Conservation (phyloP, 2,113 vertebrate genomes). For the Solea senegalensis region DNA sequence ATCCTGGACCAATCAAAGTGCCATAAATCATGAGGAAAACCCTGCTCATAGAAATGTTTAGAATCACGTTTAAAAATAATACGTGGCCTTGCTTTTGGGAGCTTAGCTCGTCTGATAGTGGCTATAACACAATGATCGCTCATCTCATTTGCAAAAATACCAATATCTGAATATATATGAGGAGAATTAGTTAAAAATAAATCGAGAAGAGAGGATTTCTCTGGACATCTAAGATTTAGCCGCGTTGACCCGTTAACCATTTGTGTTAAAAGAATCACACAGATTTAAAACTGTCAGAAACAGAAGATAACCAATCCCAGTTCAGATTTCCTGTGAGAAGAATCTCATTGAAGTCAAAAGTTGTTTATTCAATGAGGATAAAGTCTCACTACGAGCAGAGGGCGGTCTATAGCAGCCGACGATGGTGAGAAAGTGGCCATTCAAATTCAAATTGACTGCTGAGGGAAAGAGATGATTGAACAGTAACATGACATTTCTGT, state of each 20-base stretch:
- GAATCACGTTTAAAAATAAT: too few relatives aligned
- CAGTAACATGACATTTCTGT: not conserved
- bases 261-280: too few relatives aligned
- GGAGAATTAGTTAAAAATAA: too few relatives aligned
- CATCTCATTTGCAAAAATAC: constrained; percentile 1
- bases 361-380: not conserved
- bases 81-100: too few relatives aligned
- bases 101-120: too few relatives aligned
- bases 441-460: not conserved
- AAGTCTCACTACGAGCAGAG: not conserved
- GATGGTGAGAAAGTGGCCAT: not conserved
- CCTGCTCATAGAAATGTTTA: too few relatives aligned
- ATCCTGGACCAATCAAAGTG: too few relatives aligned
- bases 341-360: not conserved
- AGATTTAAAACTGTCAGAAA: not conserved
- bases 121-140: too few relatives aligned
- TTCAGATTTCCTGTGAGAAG: not conserved
- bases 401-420: not conserved
- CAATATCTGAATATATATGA: not conserved
- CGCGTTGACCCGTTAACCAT: too few relatives aligned
- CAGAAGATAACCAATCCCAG: not conserved
- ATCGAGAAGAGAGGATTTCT: too few relatives aligned
- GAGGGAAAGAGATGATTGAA: not conserved
- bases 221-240: too few relatives aligned
- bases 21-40: too few relatives aligned